These are phyloP conservation scores for Ennomos quercinarius DNA, from an alignment of 2,888 invertebrate genomes.

Conservation along the genomic window DNA sequence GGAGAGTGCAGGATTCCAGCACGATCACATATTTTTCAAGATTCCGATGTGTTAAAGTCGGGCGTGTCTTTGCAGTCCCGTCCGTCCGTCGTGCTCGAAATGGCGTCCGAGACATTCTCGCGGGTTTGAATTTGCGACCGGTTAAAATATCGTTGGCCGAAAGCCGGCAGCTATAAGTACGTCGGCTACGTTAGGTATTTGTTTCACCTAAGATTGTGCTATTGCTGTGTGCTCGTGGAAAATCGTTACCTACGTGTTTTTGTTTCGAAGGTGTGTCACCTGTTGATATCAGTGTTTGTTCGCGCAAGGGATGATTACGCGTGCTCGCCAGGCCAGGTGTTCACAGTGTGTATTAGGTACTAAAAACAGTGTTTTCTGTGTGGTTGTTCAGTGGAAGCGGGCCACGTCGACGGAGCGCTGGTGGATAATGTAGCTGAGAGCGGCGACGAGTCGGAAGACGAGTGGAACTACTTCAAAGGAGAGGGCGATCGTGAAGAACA, in stretches of 20 bases:
- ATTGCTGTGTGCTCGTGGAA: slow-evolving; percentile 11
- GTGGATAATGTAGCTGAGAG: slow-evolving; percentile 91
- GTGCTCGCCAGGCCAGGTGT: slow-evolving; percentile 58
- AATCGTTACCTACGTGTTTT: slow-evolving; percentile 39
- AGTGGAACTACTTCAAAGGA: slow-evolving; percentile 93
- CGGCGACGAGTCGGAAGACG: slow-evolving; percentile 93
- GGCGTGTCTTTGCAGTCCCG: slow-evolving; percentile 72
- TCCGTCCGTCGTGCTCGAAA: slow-evolving; percentile 72
- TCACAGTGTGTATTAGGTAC: slow-evolving; percentile 33
- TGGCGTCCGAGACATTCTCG: slow-evolving; percentile 76
- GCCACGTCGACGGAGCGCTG: slow-evolving; percentile 81
- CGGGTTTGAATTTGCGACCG: slow-evolving; percentile 80
- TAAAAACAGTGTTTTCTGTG: slow-evolving; percentile 53
- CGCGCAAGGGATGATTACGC: slow-evolving; percentile 17
- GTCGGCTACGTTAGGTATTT: slow-evolving; percentile 43
- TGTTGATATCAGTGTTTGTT: slow-evolving; percentile 61
- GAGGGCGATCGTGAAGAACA: slow-evolving; percentile 87
- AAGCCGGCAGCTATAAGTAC: slow-evolving; percentile 47
- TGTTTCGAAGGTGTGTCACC: slow-evolving; percentile 77
- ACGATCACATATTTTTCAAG: slow-evolving; percentile 54
- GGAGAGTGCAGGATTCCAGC: slow-evolving; percentile 66
- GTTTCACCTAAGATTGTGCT: slow-evolving; percentile 7
- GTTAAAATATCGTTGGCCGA: slow-evolving; percentile 66
- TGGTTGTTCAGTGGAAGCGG: slow-evolving; percentile 73
- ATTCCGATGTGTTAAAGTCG: slow-evolving; percentile 50